Conservation (phyloP, 2,797 vertebrate species). For the Sebastes matsubarae region DNA sequence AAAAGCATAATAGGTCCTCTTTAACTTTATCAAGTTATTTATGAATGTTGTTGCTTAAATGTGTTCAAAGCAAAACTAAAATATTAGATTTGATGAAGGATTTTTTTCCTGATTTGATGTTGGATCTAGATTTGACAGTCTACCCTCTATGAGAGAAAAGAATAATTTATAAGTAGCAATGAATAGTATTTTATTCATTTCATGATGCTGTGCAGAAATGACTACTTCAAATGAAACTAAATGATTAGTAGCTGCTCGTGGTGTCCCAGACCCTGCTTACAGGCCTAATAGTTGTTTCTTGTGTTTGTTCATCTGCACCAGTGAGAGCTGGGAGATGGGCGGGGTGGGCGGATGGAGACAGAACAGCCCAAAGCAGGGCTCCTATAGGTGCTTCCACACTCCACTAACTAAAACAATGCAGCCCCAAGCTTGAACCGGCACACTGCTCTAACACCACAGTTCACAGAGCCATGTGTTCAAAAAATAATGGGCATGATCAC, state of each 20-base stretch:
- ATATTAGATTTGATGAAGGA: neutral
- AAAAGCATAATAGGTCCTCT: neutral
- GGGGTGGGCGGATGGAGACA: neutral
- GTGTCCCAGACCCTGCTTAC: neutral
- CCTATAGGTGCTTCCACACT: constrained; percentile 17
- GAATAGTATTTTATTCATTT: neutral
- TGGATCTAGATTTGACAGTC: neutral
- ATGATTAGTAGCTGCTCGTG: neutral
- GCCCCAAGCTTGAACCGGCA: constrained; percentile 11
- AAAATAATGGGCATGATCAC: constrained; percentile 58
- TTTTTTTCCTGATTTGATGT: neutral
- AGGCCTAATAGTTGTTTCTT: neutral
- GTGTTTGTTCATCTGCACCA: constrained; percentile 8
- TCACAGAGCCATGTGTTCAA: constrained; percentile 38
- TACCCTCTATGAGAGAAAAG: neutral
- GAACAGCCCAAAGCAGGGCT: constrained; percentile 2
- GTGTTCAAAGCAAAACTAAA: neutral
- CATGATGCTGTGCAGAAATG: neutral
- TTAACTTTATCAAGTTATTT: neutral
- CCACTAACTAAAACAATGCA: constrained; percentile 21
- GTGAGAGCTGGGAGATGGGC: neutral
- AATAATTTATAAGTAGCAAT: neutral
- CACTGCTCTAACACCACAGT: constrained; percentile 25
- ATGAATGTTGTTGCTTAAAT: neutral
- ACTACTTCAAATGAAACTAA: neutral